These are phyloP conservation scores for Caenorhabditis sp. DNA, from an alignment of 2,888 invertebrate species.

Conservation along the genomic window DNA sequence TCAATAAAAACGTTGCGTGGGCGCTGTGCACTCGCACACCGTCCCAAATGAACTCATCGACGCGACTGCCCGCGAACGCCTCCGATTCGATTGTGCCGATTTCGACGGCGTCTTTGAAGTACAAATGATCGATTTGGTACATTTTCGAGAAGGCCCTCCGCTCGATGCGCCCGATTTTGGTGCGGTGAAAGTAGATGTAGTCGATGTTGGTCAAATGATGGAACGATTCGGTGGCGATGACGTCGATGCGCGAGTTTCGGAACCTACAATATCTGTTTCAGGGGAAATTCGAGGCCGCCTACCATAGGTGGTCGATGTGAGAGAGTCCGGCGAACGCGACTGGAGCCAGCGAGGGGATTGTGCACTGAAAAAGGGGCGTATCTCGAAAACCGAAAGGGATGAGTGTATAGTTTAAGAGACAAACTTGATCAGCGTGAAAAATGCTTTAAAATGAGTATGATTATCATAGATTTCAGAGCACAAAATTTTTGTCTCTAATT, in stretches of 20 bases:
- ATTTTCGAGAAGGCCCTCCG: conserved; percentile 57
- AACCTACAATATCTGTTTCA: conserved; percentile 69
- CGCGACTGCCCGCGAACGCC: conserved; percentile 38
- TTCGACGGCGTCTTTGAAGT: conserved; percentile 48
- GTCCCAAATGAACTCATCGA: conserved; percentile 48
- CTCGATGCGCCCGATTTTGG: conserved; percentile 53
- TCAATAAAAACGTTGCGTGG: conserved; percentile 34
- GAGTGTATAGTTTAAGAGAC: no score
- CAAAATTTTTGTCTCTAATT: no score
- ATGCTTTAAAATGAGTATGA: no score
- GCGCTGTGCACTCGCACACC: conserved; percentile 9
- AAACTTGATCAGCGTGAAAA: no score
- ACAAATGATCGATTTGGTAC: conserved; percentile 55
- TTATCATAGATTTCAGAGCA: no score
- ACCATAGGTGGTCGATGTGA: conserved; percentile 63
- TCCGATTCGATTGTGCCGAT: conserved; percentile 40
- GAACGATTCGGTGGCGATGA: conserved; percentile 69
- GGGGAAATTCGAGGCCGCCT: background rate
- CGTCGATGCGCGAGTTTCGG: conserved; percentile 67
- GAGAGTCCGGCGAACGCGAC: conserved; percentile 56
- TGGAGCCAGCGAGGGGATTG: conserved; percentile 37
- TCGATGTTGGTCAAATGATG: conserved; percentile 67
- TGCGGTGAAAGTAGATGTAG: conserved; percentile 73
- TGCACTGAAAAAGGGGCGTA: conserved; percentile 13
- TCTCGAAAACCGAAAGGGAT: no score